A percentile compares a stretch with the other conserved stretches of the same genome.
These are phyloP conservation scores for Lasioglossum calceatum DNA, from an alignment of 2,888 invertebrate species.

Conservation along the genomic window DNA sequence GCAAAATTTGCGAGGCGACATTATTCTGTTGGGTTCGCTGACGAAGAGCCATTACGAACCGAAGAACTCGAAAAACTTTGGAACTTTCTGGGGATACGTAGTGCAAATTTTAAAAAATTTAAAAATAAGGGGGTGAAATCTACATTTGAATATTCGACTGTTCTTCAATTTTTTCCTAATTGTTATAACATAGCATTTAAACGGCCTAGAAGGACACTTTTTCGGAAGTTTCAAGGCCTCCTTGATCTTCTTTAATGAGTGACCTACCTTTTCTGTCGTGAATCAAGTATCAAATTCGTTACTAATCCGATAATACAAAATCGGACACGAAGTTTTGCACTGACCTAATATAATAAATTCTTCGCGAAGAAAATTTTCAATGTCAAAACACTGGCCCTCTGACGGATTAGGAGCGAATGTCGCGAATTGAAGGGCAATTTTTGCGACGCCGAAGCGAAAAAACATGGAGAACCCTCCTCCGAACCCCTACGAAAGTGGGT, in stretches of 20 bases:
- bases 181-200: too few relatives aligned
- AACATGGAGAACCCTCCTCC: slow-evolving; percentile 66
- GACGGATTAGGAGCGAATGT: neutral
- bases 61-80: neutral
- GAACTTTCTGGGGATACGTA: too few relatives aligned
- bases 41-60: neutral
- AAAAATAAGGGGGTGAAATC: neutral
- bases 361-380: neutral
- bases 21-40: slow-evolving; percentile 21
- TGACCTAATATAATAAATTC: too few relatives aligned
- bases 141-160: neutral
- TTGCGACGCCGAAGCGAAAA: neutral
- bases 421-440: neutral
- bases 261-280: too few relatives aligned
- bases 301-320: too few relatives aligned
- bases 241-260: neutral
- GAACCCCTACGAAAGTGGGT: neutral
- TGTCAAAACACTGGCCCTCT: neutral
- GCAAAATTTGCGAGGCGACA: slow-evolving; percentile 44
- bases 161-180: neutral
- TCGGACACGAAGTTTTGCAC: too few relatives aligned
- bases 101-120: too few relatives aligned
- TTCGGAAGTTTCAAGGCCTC: too few relatives aligned
- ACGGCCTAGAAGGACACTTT: too few relatives aligned
- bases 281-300: too few relatives aligned